A percentile compares a stretch with the other conserved stretches of the same genome.
Evolutionary conservation across 2,113 vertebrate genomes (phyloP).

Genomic region (Siniperca chuatsi): DNA sequence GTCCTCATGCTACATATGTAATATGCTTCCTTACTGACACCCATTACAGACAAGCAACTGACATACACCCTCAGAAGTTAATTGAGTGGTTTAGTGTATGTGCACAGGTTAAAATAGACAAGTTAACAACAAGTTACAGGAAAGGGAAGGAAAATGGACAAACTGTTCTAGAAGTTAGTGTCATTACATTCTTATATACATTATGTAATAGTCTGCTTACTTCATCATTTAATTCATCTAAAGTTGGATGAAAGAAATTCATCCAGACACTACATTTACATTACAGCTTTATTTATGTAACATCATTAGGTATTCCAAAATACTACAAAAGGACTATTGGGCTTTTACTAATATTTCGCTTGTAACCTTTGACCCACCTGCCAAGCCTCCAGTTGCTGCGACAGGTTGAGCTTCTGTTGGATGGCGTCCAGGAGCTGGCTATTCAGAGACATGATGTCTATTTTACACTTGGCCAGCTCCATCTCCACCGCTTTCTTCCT

Average conservation of each 20-base stretch:
- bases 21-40: conserved; percentile 13
- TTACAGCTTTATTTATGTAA: not conserved
- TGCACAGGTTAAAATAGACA: conserved; percentile 3
- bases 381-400: conserved; percentile 99
- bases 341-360: not conserved
- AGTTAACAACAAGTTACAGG: conserved; percentile 7
- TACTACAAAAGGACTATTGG: rapidly evolving
- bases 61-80: conserved; percentile 25
- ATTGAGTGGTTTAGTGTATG: conserved; percentile 39
- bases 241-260: not conserved
- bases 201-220: not conserved
- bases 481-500: conserved; percentile 98
- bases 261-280: not conserved
- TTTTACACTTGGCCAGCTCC: conserved; percentile 96
- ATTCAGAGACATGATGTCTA: conserved; percentile 98
- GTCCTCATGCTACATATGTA: not conserved
- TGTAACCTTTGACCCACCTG: conserved; percentile 87
- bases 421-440: conserved; percentile 97
- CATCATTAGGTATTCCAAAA: not conserved
- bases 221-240: not conserved
- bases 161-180: not conserved
- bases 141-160: not conserved
- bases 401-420: conserved; percentile 98
- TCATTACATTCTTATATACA: not conserved
- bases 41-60: not conserved